Evolutionary conservation across 2,113 vertebrate species (phyloP), one percentile per base, ranked within the genome.

Genomic region (Zapus hudsonius): DNA sequence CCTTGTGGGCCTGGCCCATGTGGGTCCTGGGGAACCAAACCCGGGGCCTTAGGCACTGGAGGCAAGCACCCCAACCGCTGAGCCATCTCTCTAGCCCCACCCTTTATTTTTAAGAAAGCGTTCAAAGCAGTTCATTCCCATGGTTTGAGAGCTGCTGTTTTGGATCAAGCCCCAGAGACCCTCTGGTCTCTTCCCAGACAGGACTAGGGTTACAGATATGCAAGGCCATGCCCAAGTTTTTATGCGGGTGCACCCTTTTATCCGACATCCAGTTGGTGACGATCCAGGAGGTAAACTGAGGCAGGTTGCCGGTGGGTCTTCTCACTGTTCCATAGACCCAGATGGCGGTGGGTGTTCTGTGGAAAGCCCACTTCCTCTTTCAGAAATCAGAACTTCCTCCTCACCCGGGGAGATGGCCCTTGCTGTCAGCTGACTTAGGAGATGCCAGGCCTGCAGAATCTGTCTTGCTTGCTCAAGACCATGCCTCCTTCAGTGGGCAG

Each of bases 61-160:
- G n/a, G n/a, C n/a, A n/a, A n/a, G n/a, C n/a, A n/a, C n/a, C n/a
- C n/a, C n/a, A n/a, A n/a, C n/a, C n/a, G n/a, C n/a, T n/a, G n/a
- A n/a, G n/a, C n/a, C n/a, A n/a, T n/a, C n/a, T n/a, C n/a, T n/a
- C n/a, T n/a, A n/a, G n/a, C n/a, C n/a, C n/a, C n/a, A n/a, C n/a
- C n/a, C n/a, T n/a, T n/a, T n/a, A n/a, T 75, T 87, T 33, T 22
- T 5, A 2, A 38, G 70, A 67, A 86, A 70, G 29, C 84, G 2
- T 78, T 84, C 85, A 80, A 70, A 84, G 80, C n/a, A 22, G 19
- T 74, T 88, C 52, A 52, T 52, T 15, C 57, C 36, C 40, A 74
- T 73, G 29, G n/a, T n/a, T 92, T 96, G 89, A 76, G 36, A n/a
- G n/a, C n/a, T n/a, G n/a, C n/a, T n/a, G n/a, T n/a, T n/a, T n/a